phyloP scores from a whole-genome alignment of 37 sponge, comb jelly and placozoan species.

The Ianthella basta region DNA sequence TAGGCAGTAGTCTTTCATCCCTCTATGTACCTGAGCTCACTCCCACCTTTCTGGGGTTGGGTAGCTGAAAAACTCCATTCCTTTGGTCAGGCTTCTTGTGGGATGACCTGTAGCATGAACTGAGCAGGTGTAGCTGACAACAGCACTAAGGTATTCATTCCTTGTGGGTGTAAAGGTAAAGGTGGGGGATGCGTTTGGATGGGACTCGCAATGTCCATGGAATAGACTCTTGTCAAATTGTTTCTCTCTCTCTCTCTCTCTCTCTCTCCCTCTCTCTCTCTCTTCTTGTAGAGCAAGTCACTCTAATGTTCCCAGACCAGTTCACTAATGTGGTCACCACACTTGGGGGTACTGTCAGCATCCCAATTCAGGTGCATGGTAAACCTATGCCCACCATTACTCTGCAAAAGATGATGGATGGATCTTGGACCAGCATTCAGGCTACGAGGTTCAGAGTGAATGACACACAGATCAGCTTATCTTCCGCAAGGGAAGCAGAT shows the following conservation, averaged over 20 bases:
- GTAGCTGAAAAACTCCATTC: too few species aligned
- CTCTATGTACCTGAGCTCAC: too few species aligned
- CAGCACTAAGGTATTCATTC: too few species aligned
- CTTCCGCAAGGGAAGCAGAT: background rate
- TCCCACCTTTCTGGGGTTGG: too few species aligned
- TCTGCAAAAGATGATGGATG: background rate
- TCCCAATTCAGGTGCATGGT: background rate
- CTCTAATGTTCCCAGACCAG: slow-evolving; percentile 29
- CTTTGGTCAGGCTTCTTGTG: too few species aligned
- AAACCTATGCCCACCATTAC: background rate
- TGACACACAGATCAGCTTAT: background rate
- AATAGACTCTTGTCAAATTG: background rate
- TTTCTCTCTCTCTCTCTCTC: background rate
- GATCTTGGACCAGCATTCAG: background rate
- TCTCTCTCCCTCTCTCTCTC: background rate
- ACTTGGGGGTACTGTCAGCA: background rate
- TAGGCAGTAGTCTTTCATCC: too few species aligned
- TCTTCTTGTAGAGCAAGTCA: slow-evolving; percentile 24
- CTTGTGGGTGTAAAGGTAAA: too few species aligned
- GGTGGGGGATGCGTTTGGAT: background rate
- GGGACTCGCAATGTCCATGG: background rate
- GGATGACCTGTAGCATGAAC: too few species aligned
- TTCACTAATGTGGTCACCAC: slow-evolving; percentile 2
- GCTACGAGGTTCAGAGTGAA: background rate
- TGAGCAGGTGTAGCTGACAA: too few species aligned